These are phyloP conservation scores for Invenusta paracnida DNA, from an alignment of 2,888 invertebrate genomes.

Conservation along the genomic window DNA sequence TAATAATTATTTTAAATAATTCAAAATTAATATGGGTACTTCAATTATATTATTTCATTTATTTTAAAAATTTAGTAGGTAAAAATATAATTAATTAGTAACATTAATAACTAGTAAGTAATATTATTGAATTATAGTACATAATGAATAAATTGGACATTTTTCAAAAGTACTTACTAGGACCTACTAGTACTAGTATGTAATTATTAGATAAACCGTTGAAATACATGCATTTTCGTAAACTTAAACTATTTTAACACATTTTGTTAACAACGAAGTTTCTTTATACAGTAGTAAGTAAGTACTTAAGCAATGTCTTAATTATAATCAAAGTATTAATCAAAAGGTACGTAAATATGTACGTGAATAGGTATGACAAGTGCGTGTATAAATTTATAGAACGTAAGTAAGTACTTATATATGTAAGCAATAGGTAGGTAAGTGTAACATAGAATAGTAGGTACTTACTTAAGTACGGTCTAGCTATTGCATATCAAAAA, in stretches of 20 bases:
- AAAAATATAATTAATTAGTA: constrained; percentile 20
- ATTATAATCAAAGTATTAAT: too few relatives aligned
- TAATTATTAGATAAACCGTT: neutral
- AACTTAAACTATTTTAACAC: neutral
- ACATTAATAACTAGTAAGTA: constrained; percentile 29
- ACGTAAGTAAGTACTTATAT: too few relatives aligned
- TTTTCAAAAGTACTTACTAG: neutral
- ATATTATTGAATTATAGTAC: constrained; percentile 29
- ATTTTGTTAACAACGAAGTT: neutral
- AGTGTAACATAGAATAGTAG: too few relatives aligned
- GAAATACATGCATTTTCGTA: neutral
- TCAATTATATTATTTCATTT: constrained; percentile 20
- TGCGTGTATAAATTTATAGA: neutral
- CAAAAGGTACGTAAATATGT: too few relatives aligned
- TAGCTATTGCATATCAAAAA: too few relatives aligned
- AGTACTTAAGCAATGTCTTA: neutral
- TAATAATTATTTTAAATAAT: constrained; percentile 29
- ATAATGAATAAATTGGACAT: constrained; percentile 14
- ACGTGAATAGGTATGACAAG: neutral
- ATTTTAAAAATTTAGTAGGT: constrained; percentile 18
- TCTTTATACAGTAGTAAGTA: neutral
- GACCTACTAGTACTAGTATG: neutral
- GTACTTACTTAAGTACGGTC: too few relatives aligned
- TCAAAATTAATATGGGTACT: constrained; percentile 29
- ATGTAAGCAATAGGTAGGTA: too few relatives aligned